A percentile compares a stretch with the other conserved stretches of the same genome.
These are phyloP conservation scores for Drosophila quadrilineata DNA, from an alignment of 1,140 invertebrate species.

Conservation along the genomic window DNA sequence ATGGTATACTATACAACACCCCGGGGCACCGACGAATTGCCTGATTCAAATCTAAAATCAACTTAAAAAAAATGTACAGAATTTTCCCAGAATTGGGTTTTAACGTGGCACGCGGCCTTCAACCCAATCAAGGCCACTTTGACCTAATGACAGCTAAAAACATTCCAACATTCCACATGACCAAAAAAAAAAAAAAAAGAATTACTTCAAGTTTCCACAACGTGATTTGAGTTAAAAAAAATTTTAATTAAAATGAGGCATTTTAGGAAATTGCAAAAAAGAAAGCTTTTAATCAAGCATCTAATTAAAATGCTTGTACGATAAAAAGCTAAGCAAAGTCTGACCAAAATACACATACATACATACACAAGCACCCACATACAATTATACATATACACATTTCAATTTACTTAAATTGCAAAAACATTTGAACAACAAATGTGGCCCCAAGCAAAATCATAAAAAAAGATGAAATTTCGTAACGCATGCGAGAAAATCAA, in stretches of 20 bases:
- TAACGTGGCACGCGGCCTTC: no score
- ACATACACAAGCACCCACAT: neutral
- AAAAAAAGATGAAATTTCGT: slow-evolving; percentile 40
- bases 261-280: slow-evolving; percentile 31
- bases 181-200: no score
- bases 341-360: slow-evolving; percentile 14
- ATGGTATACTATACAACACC: slow-evolving; percentile 7
- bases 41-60: slow-evolving; percentile 4
- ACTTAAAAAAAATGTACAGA: neutral
- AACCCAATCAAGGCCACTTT: neutral
- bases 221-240: slow-evolving; percentile 29
- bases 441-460: slow-evolving; percentile 19
- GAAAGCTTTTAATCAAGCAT: slow-evolving; percentile 33
- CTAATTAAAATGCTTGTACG: slow-evolving; percentile 65
- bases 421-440: slow-evolving; percentile 49
- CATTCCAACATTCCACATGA: no score
- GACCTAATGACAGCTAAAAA: neutral
- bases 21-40: slow-evolving; percentile 27
- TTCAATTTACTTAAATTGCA: slow-evolving; percentile 58
- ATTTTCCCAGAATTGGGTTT: neutral
- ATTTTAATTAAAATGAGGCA: slow-evolving; percentile 64
- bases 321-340: slow-evolving; percentile 38
- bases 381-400: slow-evolving; percentile 22
- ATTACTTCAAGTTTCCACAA: no score
- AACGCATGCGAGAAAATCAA: slow-evolving; percentile 17